These are phyloP conservation scores for Archegozetes longisetosus DNA, from an alignment of 1,140 invertebrate species.

Conservation along the genomic window DNA sequence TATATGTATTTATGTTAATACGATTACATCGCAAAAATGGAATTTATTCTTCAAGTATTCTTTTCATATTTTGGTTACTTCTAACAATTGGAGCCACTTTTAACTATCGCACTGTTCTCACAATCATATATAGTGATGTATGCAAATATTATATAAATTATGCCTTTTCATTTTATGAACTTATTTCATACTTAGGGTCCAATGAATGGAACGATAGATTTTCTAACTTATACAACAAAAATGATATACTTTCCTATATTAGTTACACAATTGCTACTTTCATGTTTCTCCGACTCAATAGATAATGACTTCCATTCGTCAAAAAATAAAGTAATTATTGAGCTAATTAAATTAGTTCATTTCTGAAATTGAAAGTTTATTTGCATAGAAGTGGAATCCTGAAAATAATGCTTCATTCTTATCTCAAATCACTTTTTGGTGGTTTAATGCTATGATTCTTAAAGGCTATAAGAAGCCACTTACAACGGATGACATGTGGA, in stretches of 20 bases:
- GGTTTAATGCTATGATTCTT: slow-evolving; percentile 53
- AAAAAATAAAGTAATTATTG: not conserved
- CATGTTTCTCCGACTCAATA: slow-evolving; percentile 53
- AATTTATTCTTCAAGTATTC: slow-evolving; percentile 11
- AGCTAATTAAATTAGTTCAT: not conserved
- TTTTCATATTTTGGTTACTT: slow-evolving; percentile 14
- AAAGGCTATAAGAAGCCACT: not conserved
- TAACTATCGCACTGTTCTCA: slow-evolving; percentile 11
- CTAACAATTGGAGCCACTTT: slow-evolving; percentile 1
- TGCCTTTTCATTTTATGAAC: too few species aligned
- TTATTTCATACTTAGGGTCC: too few species aligned
- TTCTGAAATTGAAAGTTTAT: too few species aligned
- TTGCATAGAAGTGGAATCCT: slow-evolving; percentile 41
- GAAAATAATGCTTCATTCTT: slow-evolving; percentile 69
- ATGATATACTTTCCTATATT: slow-evolving; percentile 63
- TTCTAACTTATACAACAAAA: slow-evolving; percentile 57
- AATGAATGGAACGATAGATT: too few species aligned
- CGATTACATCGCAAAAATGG: slow-evolving; percentile 11
- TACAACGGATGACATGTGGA: slow-evolving; percentile 1
- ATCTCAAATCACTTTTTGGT: slow-evolving; percentile 68
- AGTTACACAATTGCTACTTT: slow-evolving; percentile 52
- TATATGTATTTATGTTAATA: not conserved
- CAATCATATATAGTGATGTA: not conserved
- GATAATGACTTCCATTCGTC: not conserved
- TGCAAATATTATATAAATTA: too few species aligned